phyloP scores from a whole-genome alignment of 2,113 vertebrate genomes.

The Xiphophorus hellerii region DNA sequence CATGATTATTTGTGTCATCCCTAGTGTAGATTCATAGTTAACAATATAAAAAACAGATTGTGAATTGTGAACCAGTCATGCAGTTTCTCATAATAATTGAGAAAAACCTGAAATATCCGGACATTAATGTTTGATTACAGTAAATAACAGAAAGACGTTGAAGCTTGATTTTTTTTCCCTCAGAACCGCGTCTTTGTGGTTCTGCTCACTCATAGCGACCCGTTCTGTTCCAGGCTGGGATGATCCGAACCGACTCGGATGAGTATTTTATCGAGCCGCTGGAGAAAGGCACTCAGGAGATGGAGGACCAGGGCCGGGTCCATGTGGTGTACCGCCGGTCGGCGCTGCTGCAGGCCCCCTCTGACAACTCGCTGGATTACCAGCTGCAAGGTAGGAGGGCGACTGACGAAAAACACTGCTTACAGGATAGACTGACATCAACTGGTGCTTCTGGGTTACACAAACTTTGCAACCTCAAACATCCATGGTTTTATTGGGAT shows the following conservation, averaged over 20 bases:
- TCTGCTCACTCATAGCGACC: neutral
- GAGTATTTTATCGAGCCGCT: conserved; percentile 98
- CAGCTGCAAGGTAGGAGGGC: conserved; percentile 68
- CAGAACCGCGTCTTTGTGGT: neutral
- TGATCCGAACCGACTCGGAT: conserved; percentile 92
- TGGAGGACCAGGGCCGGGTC: conserved; percentile 90
- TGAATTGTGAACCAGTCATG: neutral
- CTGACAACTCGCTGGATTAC: conserved; percentile 78
- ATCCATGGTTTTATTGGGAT: too few species aligned
- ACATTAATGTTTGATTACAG: neutral
- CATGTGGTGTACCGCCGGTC: conserved; percentile 95
- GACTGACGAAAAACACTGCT: neutral
- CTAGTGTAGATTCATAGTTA: rapidly evolving
- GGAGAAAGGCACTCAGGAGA: conserved; percentile 90
- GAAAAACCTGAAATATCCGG: neutral
- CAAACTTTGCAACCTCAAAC: too few species aligned
- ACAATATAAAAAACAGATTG: neutral
- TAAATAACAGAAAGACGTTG: neutral
- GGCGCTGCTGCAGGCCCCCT: conserved; percentile 71
- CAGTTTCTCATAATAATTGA: neutral
- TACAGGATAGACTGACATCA: neutral
- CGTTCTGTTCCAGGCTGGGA: conserved; percentile 86
- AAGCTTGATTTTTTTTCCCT: neutral
- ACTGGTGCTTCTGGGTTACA: neutral
- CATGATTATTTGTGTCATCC: too few species aligned